A percentile compares a stretch with the other conserved stretches of the same genome.
Evolutionary conservation across 2,113 vertebrate species (phyloP).

Genomic region (Eira barbara): DNA sequence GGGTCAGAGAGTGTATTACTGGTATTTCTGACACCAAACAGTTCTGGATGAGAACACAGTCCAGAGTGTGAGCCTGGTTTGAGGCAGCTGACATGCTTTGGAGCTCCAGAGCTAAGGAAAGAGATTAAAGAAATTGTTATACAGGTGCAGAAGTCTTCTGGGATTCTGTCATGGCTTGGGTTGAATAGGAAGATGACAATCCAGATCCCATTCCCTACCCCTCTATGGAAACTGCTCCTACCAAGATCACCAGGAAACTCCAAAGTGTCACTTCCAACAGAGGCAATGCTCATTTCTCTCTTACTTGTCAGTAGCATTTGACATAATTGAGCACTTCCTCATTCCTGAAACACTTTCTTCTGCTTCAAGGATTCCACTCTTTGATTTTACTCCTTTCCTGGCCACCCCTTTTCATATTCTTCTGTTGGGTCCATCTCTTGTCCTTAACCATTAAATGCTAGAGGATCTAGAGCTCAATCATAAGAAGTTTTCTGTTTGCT

Average conservation of each 20-base stretch:
- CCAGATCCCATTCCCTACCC: not conserved
- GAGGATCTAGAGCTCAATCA: not conserved
- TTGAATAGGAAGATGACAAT: not conserved
- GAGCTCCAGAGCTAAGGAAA: not conserved
- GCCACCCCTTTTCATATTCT: not conserved
- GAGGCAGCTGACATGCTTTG: not conserved
- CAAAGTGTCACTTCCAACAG: not conserved
- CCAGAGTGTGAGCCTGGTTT: not conserved
- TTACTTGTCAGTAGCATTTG: not conserved
- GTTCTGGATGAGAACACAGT: not conserved
- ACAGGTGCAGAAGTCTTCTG: not conserved
- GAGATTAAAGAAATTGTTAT: not conserved
- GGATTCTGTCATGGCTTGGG: not conserved
- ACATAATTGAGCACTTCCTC: not conserved
- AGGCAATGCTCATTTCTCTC: not conserved
- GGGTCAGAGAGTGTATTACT: not conserved
- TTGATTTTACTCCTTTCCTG: not conserved
- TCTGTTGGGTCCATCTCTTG: not conserved
- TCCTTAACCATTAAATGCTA: not conserved
- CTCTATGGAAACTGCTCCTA: not conserved
- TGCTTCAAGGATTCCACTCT: not conserved
- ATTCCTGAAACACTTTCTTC: not conserved
- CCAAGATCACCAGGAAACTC: not conserved
- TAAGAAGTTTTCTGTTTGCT: not conserved
- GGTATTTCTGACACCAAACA: not conserved